Percentiles rank a stretch among this genome's conserved stretches.
Evolutionary conservation across 2,113 vertebrate genomes (phyloP).

Genomic region (Lethenteron camtschaticum): DNA sequence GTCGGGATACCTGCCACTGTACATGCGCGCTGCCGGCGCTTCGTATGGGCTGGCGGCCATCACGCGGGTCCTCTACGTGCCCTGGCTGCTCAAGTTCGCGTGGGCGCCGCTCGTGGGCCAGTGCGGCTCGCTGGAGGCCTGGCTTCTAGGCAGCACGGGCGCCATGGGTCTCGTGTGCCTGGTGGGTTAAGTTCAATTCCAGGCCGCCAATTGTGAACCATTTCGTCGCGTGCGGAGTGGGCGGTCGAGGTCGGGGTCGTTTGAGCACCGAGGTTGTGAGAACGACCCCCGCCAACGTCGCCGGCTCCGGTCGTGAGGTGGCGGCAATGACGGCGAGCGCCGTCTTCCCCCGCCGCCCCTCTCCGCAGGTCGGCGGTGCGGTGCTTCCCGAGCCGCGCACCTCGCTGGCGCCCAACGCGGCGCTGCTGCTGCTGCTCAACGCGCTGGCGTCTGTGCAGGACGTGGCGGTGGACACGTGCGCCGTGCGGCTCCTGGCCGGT

Average conservation of each 20-base stretch:
- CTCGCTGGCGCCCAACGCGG: slow-evolving; percentile 23
- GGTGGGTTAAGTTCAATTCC: no score
- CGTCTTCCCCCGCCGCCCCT: slow-evolving; percentile 16
- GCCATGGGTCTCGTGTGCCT: no score
- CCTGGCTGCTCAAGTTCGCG: slow-evolving; percentile 52
- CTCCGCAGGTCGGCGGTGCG: slow-evolving; percentile 29
- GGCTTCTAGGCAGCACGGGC: slow-evolving; percentile 29
- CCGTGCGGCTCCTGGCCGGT: slow-evolving; percentile 32
- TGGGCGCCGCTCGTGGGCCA: slow-evolving; percentile 57
- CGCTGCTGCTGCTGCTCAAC: slow-evolving; percentile 44
- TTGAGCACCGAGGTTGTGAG: slow-evolving; percentile 55
- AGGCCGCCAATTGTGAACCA: no score
- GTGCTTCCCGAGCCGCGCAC: slow-evolving; percentile 28
- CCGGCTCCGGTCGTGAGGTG: slow-evolving; percentile 36
- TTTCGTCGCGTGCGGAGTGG: slow-evolving; percentile 16
- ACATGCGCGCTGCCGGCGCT: slow-evolving; percentile 44
- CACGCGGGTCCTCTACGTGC: slow-evolving; percentile 41
- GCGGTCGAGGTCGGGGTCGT: slow-evolving; percentile 44
- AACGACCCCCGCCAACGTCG: slow-evolving; percentile 49
- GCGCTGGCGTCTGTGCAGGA: slow-evolving; percentile 48
- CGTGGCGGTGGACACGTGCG: slow-evolving; percentile 42
- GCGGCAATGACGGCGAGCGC: slow-evolving; percentile 34
- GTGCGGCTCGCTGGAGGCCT: slow-evolving; percentile 29
- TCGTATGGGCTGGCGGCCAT: slow-evolving; percentile 53
- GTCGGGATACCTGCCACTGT: slow-evolving; percentile 48